These are phyloP conservation scores for Spea bombifrons DNA, from an alignment of 2,113 vertebrate genomes.

Conservation along the genomic window DNA sequence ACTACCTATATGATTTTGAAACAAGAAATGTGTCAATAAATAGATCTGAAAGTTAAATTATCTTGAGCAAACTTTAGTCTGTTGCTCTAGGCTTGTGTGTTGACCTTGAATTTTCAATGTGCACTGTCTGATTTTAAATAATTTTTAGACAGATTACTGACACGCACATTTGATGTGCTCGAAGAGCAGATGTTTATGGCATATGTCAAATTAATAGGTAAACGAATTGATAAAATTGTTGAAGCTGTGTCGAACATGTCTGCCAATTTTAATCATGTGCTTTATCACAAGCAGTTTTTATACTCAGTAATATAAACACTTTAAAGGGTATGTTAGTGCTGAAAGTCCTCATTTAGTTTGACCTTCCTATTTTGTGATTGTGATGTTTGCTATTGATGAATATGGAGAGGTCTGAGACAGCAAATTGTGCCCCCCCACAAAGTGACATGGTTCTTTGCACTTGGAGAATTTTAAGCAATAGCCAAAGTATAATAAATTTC, in stretches of 20 bases:
- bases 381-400: too few relatives aligned
- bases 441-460: too few relatives aligned
- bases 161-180: neutral
- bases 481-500: too few relatives aligned
- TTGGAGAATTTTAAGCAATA: too few relatives aligned
- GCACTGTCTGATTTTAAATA: neutral
- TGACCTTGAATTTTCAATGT: neutral
- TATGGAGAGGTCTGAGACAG: too few relatives aligned
- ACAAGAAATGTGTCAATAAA: neutral
- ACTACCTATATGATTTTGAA: too few relatives aligned
- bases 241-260: neutral
- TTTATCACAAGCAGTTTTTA: neutral
- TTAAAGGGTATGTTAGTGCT: too few relatives aligned
- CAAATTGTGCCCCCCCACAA: too few relatives aligned
- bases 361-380: neutral
- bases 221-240: neutral
- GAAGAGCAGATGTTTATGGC: neutral
- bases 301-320: too few relatives aligned
- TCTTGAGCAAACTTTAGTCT: neutral
- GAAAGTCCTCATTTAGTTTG: too few relatives aligned
- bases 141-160: neutral
- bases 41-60: neutral
- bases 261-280: neutral
- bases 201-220: slow-evolving; percentile 6
- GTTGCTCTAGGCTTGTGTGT: neutral